Evolutionary conservation across 2,797 vertebrate genomes (phyloP).

Genomic region (Mionectes olivaceus): DNA sequence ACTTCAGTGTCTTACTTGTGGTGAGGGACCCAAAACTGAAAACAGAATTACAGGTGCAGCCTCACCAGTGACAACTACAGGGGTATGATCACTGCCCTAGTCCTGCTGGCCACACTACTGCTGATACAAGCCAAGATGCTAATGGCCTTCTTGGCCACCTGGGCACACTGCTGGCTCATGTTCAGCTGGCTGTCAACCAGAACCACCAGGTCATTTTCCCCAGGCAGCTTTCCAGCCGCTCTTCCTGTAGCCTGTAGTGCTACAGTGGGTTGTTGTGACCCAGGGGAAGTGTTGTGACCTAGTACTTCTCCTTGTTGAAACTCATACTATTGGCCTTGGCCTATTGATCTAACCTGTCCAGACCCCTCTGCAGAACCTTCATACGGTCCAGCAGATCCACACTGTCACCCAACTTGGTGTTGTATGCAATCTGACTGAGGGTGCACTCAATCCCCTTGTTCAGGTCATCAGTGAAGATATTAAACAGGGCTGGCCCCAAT

Average conservation of each 20-base stretch:
- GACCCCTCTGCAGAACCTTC: neutral
- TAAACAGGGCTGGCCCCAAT: neutral
- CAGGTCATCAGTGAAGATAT: neutral
- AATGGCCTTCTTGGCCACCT: neutral
- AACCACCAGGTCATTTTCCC: neutral
- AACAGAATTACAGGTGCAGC: neutral
- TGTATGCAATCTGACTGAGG: neutral
- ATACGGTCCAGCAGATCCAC: neutral
- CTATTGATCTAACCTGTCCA: neutral
- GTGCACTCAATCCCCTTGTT: neutral
- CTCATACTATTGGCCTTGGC: fast-evolving
- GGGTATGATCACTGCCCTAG: neutral
- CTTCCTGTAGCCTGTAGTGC: neutral
- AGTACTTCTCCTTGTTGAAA: neutral
- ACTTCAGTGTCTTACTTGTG: neutral
- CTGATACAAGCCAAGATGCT: neutral
- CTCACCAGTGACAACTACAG: neutral
- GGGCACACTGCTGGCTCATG: neutral
- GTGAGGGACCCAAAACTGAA: neutral
- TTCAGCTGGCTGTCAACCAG: neutral
- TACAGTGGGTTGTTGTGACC: neutral
- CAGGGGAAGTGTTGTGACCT: neutral
- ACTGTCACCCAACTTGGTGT: neutral
- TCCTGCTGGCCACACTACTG: neutral
- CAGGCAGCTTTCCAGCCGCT: neutral